Conservation (phyloP, 1,140 invertebrate genomes). For the Nymphalis io region DNA sequence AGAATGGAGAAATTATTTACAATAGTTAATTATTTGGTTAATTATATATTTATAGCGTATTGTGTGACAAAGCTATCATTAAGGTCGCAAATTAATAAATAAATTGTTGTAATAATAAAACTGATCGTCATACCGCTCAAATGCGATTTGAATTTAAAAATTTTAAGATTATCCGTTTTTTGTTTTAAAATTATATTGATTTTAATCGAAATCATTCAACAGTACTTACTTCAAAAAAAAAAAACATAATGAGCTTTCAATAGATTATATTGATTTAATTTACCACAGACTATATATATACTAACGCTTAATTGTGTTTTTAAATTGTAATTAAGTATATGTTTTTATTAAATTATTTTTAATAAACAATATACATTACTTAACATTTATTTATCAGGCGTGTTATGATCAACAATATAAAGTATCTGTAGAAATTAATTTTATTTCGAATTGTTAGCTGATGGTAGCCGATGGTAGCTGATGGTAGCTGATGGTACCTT, state of each 20-base stretch:
- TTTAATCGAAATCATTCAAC: too few species aligned
- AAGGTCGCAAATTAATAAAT: background rate
- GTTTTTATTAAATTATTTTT: too few species aligned
- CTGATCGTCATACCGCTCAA: background rate
- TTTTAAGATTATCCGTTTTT: background rate
- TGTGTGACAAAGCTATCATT: constrained; percentile 1
- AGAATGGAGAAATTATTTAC: constrained; percentile 1
- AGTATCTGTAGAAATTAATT: background rate
- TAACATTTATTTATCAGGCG: background rate
- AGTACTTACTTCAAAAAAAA: too few species aligned
- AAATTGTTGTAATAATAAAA: background rate
- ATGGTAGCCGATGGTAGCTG: too few species aligned
- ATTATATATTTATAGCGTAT: background rate
- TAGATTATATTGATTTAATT: too few species aligned
- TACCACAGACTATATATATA: too few species aligned
- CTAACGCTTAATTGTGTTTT: too few species aligned
- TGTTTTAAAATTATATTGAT: background rate
- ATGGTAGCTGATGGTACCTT: constrained; percentile 61
- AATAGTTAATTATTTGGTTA: constrained; percentile 1
- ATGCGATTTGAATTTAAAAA: background rate
- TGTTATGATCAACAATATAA: background rate
- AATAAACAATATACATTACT: background rate
- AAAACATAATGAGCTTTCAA: too few species aligned
- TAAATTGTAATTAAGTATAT: too few species aligned
- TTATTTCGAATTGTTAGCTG: constrained; percentile 17